These are phyloP conservation scores for Arbacia lixula DNA, from an alignment of 53 echinoderm and acorn worm genomes.

Conservation along the genomic window DNA sequence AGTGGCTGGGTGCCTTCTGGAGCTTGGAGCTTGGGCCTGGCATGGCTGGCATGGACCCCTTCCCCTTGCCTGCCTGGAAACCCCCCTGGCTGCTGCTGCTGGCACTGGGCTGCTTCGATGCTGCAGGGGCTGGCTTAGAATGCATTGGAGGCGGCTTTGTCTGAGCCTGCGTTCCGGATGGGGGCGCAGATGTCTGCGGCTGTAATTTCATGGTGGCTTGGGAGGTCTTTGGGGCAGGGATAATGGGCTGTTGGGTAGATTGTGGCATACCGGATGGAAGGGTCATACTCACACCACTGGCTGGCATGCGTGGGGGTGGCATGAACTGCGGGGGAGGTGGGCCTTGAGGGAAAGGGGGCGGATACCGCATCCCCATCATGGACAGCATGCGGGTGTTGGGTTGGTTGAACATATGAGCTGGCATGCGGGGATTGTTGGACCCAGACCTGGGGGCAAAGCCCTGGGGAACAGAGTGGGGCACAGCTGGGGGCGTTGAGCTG, in stretches of 20 bases:
- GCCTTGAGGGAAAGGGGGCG: constrained; percentile 11
- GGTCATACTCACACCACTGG: constrained; percentile 2
- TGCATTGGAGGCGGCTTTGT: constrained; percentile 15
- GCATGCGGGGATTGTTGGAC: constrained; percentile 28
- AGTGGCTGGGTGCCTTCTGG: constrained; percentile 46
- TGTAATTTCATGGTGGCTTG: not conserved
- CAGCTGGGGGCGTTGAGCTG: constrained; percentile 20
- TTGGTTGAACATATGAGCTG: constrained; percentile 27
- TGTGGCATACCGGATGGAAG: constrained; percentile 1
- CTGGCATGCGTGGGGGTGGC: not conserved
- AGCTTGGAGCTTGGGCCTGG: constrained; percentile 53
- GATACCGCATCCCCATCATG: constrained; percentile 17
- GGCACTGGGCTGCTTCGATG: constrained; percentile 16
- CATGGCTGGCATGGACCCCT: constrained; percentile 18
- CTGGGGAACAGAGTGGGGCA: constrained; percentile 18
- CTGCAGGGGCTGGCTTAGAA: constrained; percentile 21
- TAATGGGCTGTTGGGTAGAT: constrained; percentile 2
- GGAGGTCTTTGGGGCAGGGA: constrained; percentile 9
- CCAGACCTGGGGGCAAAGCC: constrained; percentile 51
- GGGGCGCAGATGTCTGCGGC: constrained; percentile 25
- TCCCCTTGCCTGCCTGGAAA: constrained; percentile 37
- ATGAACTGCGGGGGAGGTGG: constrained; percentile 43
- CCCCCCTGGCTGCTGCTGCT: not conserved
- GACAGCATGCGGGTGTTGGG: constrained; percentile 27
- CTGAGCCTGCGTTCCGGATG: constrained; percentile 22